Conservation (phyloP, 2,797 vertebrate species). For the Adelosebastes latens region DNA sequence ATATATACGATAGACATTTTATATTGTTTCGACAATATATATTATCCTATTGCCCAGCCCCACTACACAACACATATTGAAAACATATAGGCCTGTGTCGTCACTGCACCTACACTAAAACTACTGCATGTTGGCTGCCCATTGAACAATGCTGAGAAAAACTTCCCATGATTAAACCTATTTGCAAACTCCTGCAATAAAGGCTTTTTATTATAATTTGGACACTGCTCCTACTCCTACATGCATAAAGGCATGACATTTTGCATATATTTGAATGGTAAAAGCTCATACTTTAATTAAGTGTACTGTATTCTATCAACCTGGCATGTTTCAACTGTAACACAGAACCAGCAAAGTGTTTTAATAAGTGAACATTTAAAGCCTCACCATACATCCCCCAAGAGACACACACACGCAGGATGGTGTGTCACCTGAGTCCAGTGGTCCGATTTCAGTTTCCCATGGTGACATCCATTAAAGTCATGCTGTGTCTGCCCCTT, state of each 20-base stretch:
- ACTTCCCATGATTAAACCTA: background rate
- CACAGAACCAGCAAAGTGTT: background rate
- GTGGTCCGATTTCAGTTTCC: constrained; percentile 78
- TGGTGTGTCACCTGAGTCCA: constrained; percentile 61
- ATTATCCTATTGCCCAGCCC: no score
- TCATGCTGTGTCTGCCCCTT: constrained; percentile 70
- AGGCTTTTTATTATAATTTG: background rate
- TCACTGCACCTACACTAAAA: no score
- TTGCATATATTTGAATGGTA: constrained; percentile 6
- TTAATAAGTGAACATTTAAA: constrained; percentile 22
- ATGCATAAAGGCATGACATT: background rate
- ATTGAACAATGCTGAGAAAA: background rate
- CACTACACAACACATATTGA: no score
- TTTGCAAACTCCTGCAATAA: background rate
- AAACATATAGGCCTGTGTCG: no score
- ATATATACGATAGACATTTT: no score
- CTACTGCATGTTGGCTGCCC: no score
- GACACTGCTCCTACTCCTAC: background rate
- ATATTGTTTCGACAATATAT: no score
- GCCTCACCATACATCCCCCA: background rate
- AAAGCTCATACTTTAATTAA: background rate
- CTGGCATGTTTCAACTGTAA: background rate
- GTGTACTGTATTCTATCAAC: background rate
- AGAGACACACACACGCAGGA: constrained; percentile 18
- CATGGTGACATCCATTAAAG: constrained; percentile 86